Percentiles rank a stretch among this genome's conserved stretches.
Evolutionary conservation across 2,888 invertebrate genomes (phyloP).

Genomic region (Epinotia nisella): DNA sequence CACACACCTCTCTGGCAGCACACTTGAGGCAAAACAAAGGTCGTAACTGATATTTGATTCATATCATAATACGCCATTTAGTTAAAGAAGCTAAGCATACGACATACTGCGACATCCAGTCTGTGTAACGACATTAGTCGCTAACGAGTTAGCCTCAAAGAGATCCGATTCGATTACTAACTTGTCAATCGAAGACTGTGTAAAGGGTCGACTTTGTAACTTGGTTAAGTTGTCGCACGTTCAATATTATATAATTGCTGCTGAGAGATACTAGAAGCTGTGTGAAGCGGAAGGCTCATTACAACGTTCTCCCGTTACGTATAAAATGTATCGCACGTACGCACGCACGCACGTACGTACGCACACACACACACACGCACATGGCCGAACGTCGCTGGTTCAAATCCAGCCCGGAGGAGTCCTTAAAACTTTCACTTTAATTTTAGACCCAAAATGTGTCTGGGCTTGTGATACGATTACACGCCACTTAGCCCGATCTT

Average conservation of each 20-base stretch:
- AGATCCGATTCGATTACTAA: conserved; percentile 34
- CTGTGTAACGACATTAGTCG: conserved; percentile 23
- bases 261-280: conserved; percentile 4
- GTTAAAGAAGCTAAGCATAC: background rate
- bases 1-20: background rate
- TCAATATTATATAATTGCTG: conserved; percentile 1
- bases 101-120: background rate
- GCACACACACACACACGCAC: no score
- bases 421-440: no score
- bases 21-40: background rate
- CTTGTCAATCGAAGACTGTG: conserved; percentile 20
- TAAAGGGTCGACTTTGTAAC: conserved; percentile 28
- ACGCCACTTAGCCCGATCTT: no score
- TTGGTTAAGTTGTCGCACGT: conserved; percentile 5
- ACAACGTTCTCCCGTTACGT: no score
- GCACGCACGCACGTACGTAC: no score
- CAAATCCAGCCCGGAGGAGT: no score
- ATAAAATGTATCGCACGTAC: no score
- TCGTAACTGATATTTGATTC: background rate
- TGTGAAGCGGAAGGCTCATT: no score
- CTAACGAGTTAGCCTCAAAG: conserved; percentile 36
- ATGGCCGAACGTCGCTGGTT: no score
- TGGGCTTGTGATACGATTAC: no score
- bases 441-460: no score
- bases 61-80: background rate